These are phyloP conservation scores for Uropsilus gracilis DNA, from an alignment of 2,113 vertebrate species.

Conservation along the genomic window DNA sequence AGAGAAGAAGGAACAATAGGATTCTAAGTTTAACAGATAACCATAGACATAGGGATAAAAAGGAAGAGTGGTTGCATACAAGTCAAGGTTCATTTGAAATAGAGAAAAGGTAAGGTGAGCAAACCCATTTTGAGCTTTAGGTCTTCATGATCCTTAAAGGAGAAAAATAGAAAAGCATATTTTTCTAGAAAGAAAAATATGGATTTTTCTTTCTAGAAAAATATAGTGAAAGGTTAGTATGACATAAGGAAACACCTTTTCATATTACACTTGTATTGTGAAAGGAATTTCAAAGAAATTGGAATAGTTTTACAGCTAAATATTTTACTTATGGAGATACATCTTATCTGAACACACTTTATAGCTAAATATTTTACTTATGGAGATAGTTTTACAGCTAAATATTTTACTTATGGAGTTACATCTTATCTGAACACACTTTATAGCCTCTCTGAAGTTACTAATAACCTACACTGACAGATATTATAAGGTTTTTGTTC, in stretches of 20 bases:
- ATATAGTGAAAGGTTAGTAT: background rate
- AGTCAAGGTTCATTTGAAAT: background rate
- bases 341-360: background rate
- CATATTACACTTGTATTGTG: background rate
- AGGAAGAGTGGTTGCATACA: background rate
- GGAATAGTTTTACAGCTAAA: background rate
- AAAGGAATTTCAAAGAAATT: background rate
- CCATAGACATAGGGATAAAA: background rate
- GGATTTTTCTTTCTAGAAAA: background rate
- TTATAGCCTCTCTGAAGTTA: background rate
- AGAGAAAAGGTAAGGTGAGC: background rate
- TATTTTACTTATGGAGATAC: background rate
- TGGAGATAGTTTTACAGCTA: background rate
- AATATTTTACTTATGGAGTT: background rate
- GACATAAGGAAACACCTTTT: background rate
- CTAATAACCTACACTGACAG: background rate
- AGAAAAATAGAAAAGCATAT: background rate
- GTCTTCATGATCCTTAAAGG: background rate
- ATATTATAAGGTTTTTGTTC: conserved; percentile 26
- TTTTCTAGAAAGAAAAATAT: too few species aligned
- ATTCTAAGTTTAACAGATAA: background rate
- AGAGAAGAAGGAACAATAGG: background rate
- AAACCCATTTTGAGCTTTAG: background rate
- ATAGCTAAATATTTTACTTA: too few species aligned
- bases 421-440: background rate